Base-by-base conservation (phyloP, 2,888 invertebrate genomes). In the Lasius fuliginosus region DNA sequence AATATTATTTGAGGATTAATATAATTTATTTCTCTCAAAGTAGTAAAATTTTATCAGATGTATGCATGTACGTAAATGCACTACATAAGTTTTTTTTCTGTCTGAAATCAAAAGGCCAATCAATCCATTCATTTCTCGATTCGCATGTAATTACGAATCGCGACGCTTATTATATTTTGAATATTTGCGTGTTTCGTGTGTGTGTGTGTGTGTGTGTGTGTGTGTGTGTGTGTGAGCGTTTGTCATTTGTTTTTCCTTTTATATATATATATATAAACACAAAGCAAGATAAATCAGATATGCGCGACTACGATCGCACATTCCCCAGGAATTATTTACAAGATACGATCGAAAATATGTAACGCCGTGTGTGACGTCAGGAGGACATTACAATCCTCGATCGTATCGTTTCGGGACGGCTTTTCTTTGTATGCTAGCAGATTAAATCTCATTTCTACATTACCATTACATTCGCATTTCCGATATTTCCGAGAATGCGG, bases 391-490 rank as follows among this genome's bases (percentile, higher is more conserved):
- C 42, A 68, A 58, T 77, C 33, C 42, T 53, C 27, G 68, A 77
- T 77, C 42, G 40, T 68, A 77, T 77, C 68, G 40, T 67, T 33
- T n/a, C 68, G 68, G 49, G 12, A n/a, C 40, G 53, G 8, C 33
- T 33, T 67, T 62, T 60, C 53, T 53, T 53, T 18, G 3, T 53
- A 33, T 15, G 23, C 60, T 3, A 56, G 8, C 8, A n/a, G 69
- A 79, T 42, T 42, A 42, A 58, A 79, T 79, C 79, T 79, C 18
- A 27, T 12, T 18, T 65, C 49, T 65, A 65, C 53, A 15, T 58
- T 58, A 40, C 42, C 6, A 15, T 8, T 30, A 40, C 64, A 46
- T 36, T 53, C 46, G 64, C 46, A 15, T 75, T 77, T 56, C n/a
- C 68, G 33, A 30, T 68, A 12, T 36, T 56, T 40, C 27, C 33